Percentiles rank a stretch among this genome's conserved stretches.
phyloP scores from a whole-genome alignment of 2,797 vertebrate species.

The Cossypha niveicapilla region DNA sequence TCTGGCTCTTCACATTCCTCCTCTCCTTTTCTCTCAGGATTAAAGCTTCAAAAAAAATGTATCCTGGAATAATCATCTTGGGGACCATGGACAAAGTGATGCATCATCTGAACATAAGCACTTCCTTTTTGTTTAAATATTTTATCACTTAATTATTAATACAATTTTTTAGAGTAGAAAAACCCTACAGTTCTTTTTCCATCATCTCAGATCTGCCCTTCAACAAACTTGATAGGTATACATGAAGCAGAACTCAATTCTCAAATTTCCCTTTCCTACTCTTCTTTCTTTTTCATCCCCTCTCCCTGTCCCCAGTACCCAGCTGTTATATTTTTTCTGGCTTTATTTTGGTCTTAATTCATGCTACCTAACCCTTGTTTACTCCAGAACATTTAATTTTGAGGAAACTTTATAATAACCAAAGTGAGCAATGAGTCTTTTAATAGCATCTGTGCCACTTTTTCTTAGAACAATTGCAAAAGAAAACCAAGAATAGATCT shows the following conservation, averaged over 20 bases:
- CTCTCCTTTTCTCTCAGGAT: neutral
- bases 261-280: neutral
- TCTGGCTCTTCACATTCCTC: neutral
- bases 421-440: neutral
- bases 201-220: neutral
- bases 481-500: neutral
- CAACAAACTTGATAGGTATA: neutral
- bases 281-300: neutral
- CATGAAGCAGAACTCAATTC: neutral
- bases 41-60: neutral
- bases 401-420: neutral
- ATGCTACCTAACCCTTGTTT: neutral
- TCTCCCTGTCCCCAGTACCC: too few relatives aligned
- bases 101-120: neutral
- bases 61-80: neutral
- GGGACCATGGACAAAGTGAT: neutral
- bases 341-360: neutral
- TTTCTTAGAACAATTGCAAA: neutral
- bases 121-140: neutral
- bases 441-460: neutral
- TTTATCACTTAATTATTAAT: neutral
- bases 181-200: neutral
- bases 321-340: neutral
- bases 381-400: neutral
- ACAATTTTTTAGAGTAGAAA: neutral